Percentiles rank a stretch among this genome's conserved stretches.
Evolutionary conservation across 2,888 invertebrate species (phyloP).

Genomic region (Leptodirus hochenwartii): DNA sequence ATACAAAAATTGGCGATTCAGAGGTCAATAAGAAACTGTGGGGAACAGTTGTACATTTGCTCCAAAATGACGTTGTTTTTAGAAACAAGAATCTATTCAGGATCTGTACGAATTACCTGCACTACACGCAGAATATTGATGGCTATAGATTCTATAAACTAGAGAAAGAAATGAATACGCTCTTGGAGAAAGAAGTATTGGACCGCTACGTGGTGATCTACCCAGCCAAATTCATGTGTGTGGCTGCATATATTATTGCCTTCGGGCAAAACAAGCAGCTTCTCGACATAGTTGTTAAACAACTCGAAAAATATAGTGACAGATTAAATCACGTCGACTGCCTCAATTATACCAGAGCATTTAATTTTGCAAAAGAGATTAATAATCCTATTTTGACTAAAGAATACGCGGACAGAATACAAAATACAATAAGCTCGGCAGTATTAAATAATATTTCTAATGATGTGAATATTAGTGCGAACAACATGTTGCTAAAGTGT

Average conservation of each 20-base stretch:
- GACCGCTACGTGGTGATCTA: slow-evolving; percentile 21
- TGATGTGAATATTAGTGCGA: slow-evolving; percentile 8
- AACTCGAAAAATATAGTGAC: slow-evolving; percentile 24
- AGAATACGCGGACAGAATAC: slow-evolving; percentile 8
- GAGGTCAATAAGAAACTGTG: slow-evolving; percentile 29
- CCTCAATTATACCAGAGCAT: slow-evolving; percentile 27
- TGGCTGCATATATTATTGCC: slow-evolving; percentile 28
- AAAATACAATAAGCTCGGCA: slow-evolving; percentile 20
- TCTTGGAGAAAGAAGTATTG: slow-evolving; percentile 23
- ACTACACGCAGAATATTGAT: slow-evolving; percentile 32
- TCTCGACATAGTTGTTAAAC: slow-evolving; percentile 23
- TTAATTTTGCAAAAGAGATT: slow-evolving; percentile 21
- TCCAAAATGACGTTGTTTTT: slow-evolving; percentile 19
- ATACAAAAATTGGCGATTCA: slow-evolving; percentile 29
- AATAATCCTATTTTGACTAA: slow-evolving; percentile 11
- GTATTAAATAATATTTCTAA: slow-evolving; percentile 19
- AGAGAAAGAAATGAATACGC: slow-evolving; percentile 26
- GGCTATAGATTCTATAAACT: slow-evolving; percentile 30
- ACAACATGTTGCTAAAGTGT: slow-evolving; percentile 17
- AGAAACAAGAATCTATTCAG: slow-evolving; percentile 21
- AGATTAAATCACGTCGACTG: slow-evolving; percentile 27
- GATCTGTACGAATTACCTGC: slow-evolving; percentile 32
- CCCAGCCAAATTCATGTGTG: slow-evolving; percentile 25
- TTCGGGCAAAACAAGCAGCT: slow-evolving; percentile 24
- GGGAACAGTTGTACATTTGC: slow-evolving; percentile 23